Base-by-base conservation (phyloP, 2,797 vertebrate genomes). In the Gambusia yucatana region DNA sequence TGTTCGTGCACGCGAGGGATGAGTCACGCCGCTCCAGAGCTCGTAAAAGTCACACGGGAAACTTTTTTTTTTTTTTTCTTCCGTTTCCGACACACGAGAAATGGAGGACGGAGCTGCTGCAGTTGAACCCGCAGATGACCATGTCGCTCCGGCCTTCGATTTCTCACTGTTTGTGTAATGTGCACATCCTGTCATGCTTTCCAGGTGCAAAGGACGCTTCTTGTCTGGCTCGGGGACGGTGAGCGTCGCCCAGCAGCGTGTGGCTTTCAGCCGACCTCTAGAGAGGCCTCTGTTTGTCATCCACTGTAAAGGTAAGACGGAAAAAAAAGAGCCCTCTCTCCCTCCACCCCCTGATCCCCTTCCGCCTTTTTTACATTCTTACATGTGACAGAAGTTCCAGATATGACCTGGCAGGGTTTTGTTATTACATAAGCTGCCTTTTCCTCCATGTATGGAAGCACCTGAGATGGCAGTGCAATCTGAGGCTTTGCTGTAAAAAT, bases 131-230 rank as follows among this genome's bases (percentile, higher is more conserved):
- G 50, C 59, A 61, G 74, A 83, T 67, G 70, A 73, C 22, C 50
- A 9, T 1, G 50, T 69, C 55, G 74, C 75, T 75, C 48, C 16
- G 0, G 33, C 71, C 75, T 83, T 83, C 76, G 81, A 78, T 87
- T 85, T 86, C 74, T 87, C 86, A 77, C 91, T 74, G 76, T 90
- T 61, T 72, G 79, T 86, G 76, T 79, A 28, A 90, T 81, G 81
- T 73, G 76, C 80, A 72, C 48, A 33, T 86, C 86, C 84, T 78
- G 67, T 87, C 8, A 8, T 52, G 50, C 22, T 17, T 86, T 95
- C 79, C 92, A 99, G 98, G 98, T 97, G 94, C 75, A 97, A 97
- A 88, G 98, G 97, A 50, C 96, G 92, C 75, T 98, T 98, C 47
- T 81, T 87, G 86, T 94, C 96, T 0, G 97, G 97, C 76, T 93